A percentile compares a stretch with the other conserved stretches of the same genome.
These are phyloP conservation scores for Omphaloscelis lunosa DNA, from an alignment of 2,888 invertebrate genomes.

Conservation along the genomic window DNA sequence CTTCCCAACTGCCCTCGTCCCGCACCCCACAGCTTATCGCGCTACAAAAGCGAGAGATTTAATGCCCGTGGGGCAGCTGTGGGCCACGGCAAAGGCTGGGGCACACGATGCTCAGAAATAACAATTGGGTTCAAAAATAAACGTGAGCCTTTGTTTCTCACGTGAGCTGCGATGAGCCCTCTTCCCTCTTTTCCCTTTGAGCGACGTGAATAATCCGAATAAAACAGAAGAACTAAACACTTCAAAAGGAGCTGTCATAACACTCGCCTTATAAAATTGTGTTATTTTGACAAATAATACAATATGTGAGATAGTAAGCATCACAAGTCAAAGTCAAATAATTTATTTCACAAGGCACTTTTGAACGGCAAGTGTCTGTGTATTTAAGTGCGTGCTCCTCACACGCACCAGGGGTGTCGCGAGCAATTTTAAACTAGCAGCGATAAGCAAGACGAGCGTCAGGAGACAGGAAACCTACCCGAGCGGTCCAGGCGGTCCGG, in stretches of 20 bases:
- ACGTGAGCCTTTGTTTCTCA: constrained; percentile 72
- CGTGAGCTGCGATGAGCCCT: constrained; percentile 41
- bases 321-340: too few species aligned
- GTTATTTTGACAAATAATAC: constrained; percentile 19
- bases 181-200: not conserved
- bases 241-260: constrained; percentile 43
- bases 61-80: constrained; percentile 52
- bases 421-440: constrained; percentile 16
- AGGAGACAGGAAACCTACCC: not conserved
- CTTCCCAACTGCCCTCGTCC: constrained; percentile 17
- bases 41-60: constrained; percentile 62
- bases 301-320: not conserved
- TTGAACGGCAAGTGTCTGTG: too few species aligned
- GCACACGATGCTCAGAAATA: constrained; percentile 59
- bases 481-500: not conserved
- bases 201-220: constrained; percentile 24
- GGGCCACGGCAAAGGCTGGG: not conserved
- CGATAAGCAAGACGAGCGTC: constrained; percentile 25
- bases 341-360: too few species aligned
- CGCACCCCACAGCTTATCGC: constrained; percentile 69
- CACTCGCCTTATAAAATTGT: not conserved
- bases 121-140: constrained; percentile 77
- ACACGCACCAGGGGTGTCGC: not conserved
- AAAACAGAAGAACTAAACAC: constrained; percentile 55
- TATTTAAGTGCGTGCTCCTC: not conserved